Percentiles rank a stretch among this genome's conserved stretches.
These are phyloP conservation scores for Ptychodera flava DNA, from an alignment of 35 echinoderm and acorn worm species.

Conservation along the genomic window DNA sequence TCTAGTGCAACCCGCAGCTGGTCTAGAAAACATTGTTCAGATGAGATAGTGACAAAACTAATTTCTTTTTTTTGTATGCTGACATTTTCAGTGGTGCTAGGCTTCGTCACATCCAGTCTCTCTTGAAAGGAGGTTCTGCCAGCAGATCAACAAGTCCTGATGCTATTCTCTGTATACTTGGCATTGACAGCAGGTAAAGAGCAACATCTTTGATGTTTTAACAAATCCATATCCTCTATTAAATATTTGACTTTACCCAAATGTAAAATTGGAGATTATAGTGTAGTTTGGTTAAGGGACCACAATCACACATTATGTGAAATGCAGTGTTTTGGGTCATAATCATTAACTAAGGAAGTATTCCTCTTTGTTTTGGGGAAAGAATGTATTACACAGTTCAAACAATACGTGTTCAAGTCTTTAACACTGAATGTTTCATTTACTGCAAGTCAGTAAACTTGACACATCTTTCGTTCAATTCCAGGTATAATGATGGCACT, in stretches of 20 bases:
- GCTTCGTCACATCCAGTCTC: slow-evolving; percentile 56
- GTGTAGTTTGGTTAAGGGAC: neutral
- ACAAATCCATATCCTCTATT: neutral
- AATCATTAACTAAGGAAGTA: neutral
- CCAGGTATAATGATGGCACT: slow-evolving; percentile 87
- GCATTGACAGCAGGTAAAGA: slow-evolving; percentile 88
- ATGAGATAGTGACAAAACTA: no score
- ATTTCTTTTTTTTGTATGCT: no score
- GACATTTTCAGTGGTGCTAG: slow-evolving; percentile 72
- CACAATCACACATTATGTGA: neutral
- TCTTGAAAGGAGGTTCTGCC: slow-evolving; percentile 23
- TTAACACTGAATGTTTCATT: no score
- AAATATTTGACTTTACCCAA: neutral
- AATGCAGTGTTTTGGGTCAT: neutral
- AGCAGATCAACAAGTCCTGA: slow-evolving; percentile 17
- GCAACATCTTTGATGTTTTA: neutral
- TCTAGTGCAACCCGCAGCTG: no score
- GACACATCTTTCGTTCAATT: neutral
- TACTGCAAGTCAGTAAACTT: no score
- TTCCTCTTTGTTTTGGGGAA: neutral
- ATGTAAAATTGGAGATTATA: neutral
- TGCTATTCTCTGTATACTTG: slow-evolving; percentile 81
- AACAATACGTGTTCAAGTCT: no score
- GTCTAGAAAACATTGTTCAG: no score
- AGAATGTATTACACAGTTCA: neutral